Percentiles rank a stretch among this genome's conserved stretches.
Evolutionary conservation across 2,888 invertebrate genomes (phyloP).

Genomic region (Aphodius sticticus): DNA sequence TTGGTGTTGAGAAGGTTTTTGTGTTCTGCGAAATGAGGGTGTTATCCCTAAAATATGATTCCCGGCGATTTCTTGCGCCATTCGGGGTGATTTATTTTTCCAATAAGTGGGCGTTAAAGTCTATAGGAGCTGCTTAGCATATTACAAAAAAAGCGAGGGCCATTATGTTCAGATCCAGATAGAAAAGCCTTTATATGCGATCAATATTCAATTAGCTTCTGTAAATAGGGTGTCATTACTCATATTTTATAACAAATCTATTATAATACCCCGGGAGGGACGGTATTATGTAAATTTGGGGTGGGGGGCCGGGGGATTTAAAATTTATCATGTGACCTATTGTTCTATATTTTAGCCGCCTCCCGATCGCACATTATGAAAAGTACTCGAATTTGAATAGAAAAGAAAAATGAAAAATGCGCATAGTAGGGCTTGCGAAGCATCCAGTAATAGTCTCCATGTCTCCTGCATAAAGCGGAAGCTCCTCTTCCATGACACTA

Average conservation of each 20-base stretch:
- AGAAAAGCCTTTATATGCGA: constrained; percentile 39
- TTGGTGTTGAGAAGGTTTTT: not conserved
- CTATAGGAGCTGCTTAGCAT: constrained; percentile 41
- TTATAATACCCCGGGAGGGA: constrained; percentile 21
- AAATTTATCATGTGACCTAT: constrained; percentile 11
- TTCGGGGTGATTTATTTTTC: constrained; percentile 39
- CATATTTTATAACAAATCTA: constrained; percentile 39
- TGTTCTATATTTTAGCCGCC: not conserved
- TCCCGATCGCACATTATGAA: not conserved
- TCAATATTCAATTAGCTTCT: constrained; percentile 45
- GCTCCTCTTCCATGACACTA: no score
- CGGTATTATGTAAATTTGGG: constrained; percentile 30
- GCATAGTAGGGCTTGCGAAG: not conserved
- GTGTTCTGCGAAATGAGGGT: not conserved
- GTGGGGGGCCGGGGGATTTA: constrained; percentile 14
- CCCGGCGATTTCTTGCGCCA: not conserved
- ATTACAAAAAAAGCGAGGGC: constrained; percentile 41
- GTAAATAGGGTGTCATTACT: constrained; percentile 42
- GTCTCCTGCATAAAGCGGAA: no score
- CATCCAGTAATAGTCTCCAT: not conserved
- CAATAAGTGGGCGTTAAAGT: constrained; percentile 42
- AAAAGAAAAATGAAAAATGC: not conserved
- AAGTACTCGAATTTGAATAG: not conserved
- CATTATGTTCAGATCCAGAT: constrained; percentile 45
- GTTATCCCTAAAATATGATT: not conserved